Base-by-base conservation (phyloP, 1,140 invertebrate species). In the Hyposmocoma kahamanoa region DNA sequence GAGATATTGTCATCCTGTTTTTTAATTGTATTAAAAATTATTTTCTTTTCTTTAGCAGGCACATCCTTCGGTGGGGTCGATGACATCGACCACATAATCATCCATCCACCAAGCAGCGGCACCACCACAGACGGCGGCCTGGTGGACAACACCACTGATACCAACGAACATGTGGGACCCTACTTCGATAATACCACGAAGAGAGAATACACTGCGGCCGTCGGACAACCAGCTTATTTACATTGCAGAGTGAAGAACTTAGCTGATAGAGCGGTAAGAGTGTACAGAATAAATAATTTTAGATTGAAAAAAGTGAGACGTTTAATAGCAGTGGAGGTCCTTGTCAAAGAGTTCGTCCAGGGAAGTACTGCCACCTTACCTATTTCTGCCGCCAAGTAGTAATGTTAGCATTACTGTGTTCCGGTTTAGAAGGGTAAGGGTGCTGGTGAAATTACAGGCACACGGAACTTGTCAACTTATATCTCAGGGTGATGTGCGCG, bases 121-220 rank as follows among this genome's bases (percentile, higher is more conserved):
- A 62, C 55, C 18, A 67, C 67, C 1, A 59, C 68, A 0, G 67
- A 72, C 20, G 48, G 9, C 8, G 15, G 1, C 2, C 4, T 20
- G 38, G 6, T 56, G 30, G 24, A 47, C 15, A 67, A 60, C 41
- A 42, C 36, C 1, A 62, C 67, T 6, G 10, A 55, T 2, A 50
- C 46, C 11, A 48, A 57, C 18, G 72, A 81, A 26, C 89, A 91
- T 1, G 92, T 94, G 72, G 91, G 91, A 74, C 95, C 95, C 10
- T 94, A 94, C 80, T 96, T 96, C 79, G 94, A 96, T 84, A 96
- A 96, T 80, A 90, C 91, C 32, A 95, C 94, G 0, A 91, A 90
- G 49, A 88, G 92, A 34, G 94, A 96, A 67, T 91, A 94, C 54
- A 95, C 94, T 8, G 93, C 93, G 1, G 95, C 94, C 1, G 93